Evolutionary conservation across 2,113 vertebrate genomes (phyloP).

Genomic region (Varanus salvator): DNA sequence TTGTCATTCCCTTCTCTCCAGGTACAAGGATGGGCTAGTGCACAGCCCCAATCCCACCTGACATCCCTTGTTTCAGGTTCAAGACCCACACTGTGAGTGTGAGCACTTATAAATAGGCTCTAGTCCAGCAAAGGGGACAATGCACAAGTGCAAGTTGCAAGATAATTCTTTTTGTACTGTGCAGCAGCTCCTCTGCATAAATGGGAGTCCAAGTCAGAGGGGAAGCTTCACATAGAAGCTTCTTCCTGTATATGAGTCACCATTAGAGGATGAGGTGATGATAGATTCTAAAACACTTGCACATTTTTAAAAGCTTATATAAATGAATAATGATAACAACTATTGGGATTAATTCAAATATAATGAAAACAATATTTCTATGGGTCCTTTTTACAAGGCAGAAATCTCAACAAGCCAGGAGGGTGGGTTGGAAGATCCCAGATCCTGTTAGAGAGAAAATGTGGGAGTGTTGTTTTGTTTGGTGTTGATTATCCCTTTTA

Average conservation of each 20-base stretch:
- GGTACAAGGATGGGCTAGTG: too few species aligned
- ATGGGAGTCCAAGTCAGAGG: background rate
- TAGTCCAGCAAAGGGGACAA: background rate
- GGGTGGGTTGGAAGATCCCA: background rate
- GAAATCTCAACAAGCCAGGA: background rate
- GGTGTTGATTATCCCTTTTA: background rate
- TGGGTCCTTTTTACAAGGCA: background rate
- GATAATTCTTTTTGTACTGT: background rate
- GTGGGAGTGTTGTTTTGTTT: background rate
- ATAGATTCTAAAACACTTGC: background rate
- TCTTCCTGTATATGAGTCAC: background rate
- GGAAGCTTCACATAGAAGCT: background rate
- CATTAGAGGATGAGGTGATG: background rate
- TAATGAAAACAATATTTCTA: constrained; percentile 13
- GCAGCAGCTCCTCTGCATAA: background rate
- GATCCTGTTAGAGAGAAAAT: background rate
- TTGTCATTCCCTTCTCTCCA: background rate
- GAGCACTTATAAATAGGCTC: background rate
- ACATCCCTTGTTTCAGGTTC: background rate
- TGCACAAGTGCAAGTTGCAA: background rate
- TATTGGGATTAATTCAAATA: constrained; percentile 1
- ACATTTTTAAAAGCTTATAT: background rate
- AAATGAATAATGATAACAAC: constrained; percentile 7
- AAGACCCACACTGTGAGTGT: background rate
- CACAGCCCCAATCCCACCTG: background rate